phyloP scores from a whole-genome alignment of 2,888 invertebrate species.

The Leptinotarsa peninsularis region DNA sequence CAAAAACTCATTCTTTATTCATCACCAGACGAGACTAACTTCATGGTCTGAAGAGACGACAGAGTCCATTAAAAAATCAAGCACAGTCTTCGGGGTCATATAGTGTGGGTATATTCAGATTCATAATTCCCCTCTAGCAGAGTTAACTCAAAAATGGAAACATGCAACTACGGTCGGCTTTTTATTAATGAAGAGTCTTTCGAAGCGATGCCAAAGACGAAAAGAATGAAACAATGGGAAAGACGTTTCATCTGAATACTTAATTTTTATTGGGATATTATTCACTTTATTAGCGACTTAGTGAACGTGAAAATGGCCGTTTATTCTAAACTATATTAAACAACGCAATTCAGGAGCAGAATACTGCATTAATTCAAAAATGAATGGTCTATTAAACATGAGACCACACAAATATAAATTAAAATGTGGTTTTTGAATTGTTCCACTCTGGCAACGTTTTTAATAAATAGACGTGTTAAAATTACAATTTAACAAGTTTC shows the following conservation, averaged over 20 bases:
- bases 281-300: slow-evolving; percentile 52
- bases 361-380: slow-evolving; percentile 57
- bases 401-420: slow-evolving; percentile 53
- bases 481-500: slow-evolving; percentile 40
- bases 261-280: slow-evolving; percentile 57
- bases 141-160: slow-evolving; percentile 23
- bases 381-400: slow-evolving; percentile 57
- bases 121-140: slow-evolving; percentile 19
- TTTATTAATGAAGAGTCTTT: slow-evolving; percentile 23
- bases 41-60: background rate
- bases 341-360: slow-evolving; percentile 51
- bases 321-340: slow-evolving; percentile 49
- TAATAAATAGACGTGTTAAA: slow-evolving; percentile 44
- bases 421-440: slow-evolving; percentile 51
- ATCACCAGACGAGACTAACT: background rate
- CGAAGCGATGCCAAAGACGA: slow-evolving; percentile 35
- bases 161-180: slow-evolving; percentile 3
- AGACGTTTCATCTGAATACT: slow-evolving; percentile 54
- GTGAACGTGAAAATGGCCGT: slow-evolving; percentile 50
- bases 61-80: background rate
- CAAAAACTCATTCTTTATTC: background rate
- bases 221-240: slow-evolving; percentile 48
- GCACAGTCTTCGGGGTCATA: background rate
- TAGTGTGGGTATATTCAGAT: slow-evolving; percentile 11
- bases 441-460: slow-evolving; percentile 46